phyloP scores from a whole-genome alignment of 1,140 invertebrate species.

The Neodiprion virginianus region DNA sequence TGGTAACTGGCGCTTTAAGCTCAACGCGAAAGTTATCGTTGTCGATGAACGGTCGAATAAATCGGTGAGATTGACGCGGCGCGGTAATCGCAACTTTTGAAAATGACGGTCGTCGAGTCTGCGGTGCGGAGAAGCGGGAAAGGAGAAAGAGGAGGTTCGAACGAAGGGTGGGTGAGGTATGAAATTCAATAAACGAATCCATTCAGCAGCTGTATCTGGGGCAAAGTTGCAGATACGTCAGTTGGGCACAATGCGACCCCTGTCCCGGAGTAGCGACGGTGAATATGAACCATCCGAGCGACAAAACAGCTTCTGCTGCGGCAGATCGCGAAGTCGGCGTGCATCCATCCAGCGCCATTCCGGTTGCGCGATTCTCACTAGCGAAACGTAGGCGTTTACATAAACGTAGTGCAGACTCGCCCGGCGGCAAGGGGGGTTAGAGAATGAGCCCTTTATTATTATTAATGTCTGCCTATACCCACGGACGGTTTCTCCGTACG shows the following conservation, averaged over 20 bases:
- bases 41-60: not conserved
- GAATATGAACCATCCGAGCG: not conserved
- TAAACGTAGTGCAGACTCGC: too few species aligned
- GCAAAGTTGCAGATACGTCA: slow-evolving; percentile 45
- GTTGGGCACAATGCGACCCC: not conserved
- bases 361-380: too few species aligned
- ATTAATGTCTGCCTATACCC: not conserved
- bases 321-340: too few species aligned
- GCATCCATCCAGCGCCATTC: not conserved
- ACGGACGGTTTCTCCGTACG: slow-evolving; percentile 1
- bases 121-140: not conserved
- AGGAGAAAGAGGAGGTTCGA: not conserved
- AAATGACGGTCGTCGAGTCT: not conserved
- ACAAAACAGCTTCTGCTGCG: not conserved
- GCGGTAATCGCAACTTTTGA: slow-evolving; percentile 1
- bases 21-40: too few species aligned
- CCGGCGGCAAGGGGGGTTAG: too few species aligned
- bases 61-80: not conserved
- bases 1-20: too few species aligned
- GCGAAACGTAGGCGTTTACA: too few species aligned
- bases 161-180: slow-evolving; percentile 19
- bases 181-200: slow-evolving; percentile 55
- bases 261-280: not conserved
- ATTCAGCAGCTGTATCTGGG: slow-evolving; percentile 50
- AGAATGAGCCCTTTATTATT: not conserved